Evolutionary conservation across 1,140 invertebrate genomes (phyloP).

Genomic region (Thalassaphorura encarpata): DNA sequence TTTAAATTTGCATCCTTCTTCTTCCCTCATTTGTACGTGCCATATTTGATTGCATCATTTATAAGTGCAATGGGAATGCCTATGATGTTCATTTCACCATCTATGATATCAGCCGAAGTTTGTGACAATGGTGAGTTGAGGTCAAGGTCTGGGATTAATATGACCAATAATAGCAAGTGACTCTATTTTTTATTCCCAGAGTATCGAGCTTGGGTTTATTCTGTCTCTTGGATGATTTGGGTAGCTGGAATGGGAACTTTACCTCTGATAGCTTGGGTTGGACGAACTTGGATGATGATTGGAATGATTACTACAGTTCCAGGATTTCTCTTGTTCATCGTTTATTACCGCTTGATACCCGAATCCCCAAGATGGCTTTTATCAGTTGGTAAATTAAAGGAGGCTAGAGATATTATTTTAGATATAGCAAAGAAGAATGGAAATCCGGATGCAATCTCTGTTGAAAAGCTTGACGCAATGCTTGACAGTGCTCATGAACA

Average conservation of each 20-base stretch:
- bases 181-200: slow-evolving; percentile 3
- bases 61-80: slow-evolving; percentile 15
- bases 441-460: slow-evolving; percentile 3
- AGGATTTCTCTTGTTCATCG: slow-evolving; percentile 8
- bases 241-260: slow-evolving; percentile 15
- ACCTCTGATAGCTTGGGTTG: slow-evolving; percentile 11
- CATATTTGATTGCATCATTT: slow-evolving; percentile 5
- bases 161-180: neutral
- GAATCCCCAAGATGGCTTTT: slow-evolving; percentile 45
- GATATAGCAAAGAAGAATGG: slow-evolving; percentile 16
- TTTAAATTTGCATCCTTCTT: slow-evolving; percentile 11
- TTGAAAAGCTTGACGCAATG: neutral
- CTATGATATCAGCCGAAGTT: slow-evolving; percentile 17
- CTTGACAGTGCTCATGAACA: neutral
- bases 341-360: slow-evolving; percentile 35
- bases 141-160: neutral
- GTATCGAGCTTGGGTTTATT: slow-evolving; percentile 22
- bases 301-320: slow-evolving; percentile 15
- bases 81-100: slow-evolving; percentile 14
- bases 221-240: slow-evolving; percentile 18
- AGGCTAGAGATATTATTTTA: slow-evolving; percentile 39
- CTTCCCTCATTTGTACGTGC: slow-evolving; percentile 5
- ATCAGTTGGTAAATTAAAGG: slow-evolving; percentile 39
- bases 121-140: slow-evolving; percentile 13
- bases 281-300: slow-evolving; percentile 19